Conservation (phyloP, 2,888 invertebrate genomes). For the Phalera bucephala region DNA sequence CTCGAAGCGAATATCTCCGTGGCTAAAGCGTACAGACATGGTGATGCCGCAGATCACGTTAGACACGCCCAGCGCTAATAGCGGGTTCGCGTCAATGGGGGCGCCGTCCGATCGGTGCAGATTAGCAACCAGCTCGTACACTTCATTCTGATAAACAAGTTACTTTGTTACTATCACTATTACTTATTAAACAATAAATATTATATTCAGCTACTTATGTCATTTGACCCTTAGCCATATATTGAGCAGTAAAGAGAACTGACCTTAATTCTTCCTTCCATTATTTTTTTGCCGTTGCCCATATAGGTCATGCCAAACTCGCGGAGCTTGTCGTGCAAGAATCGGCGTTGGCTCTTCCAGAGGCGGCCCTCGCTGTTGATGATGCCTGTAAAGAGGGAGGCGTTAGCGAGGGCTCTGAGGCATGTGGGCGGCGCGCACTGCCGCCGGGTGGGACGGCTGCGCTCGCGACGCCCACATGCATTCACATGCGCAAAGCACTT, state of each 20-base stretch:
- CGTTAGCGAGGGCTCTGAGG: constrained; percentile 45
- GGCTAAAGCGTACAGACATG: constrained; percentile 93
- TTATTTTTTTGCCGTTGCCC: constrained; percentile 90
- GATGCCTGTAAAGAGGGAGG: constrained; percentile 86
- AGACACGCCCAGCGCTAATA: constrained; percentile 91
- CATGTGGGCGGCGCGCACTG: constrained; percentile 59
- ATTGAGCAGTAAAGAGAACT: constrained; percentile 35
- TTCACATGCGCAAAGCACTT: constrained; percentile 40
- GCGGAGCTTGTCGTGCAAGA: constrained; percentile 92
- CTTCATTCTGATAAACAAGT: constrained; percentile 85
- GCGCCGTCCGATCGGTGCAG: constrained; percentile 85
- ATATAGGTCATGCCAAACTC: constrained; percentile 95
- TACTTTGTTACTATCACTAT: background rate
- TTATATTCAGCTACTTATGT: no score
- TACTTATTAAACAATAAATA: no score
- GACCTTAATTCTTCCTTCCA: constrained; percentile 94
- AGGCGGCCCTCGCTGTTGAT: constrained; percentile 94
- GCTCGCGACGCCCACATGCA: constrained; percentile 53
- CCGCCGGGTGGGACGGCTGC: constrained; percentile 43
- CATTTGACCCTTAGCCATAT: no score
- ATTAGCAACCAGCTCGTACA: constrained; percentile 87
- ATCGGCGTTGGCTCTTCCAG: constrained; percentile 95
- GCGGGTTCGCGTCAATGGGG: constrained; percentile 88
- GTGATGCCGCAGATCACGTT: constrained; percentile 96
- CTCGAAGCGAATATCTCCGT: constrained; percentile 89